Conservation (phyloP, 2,888 invertebrate species). For the Oscheius sp. region DNA sequence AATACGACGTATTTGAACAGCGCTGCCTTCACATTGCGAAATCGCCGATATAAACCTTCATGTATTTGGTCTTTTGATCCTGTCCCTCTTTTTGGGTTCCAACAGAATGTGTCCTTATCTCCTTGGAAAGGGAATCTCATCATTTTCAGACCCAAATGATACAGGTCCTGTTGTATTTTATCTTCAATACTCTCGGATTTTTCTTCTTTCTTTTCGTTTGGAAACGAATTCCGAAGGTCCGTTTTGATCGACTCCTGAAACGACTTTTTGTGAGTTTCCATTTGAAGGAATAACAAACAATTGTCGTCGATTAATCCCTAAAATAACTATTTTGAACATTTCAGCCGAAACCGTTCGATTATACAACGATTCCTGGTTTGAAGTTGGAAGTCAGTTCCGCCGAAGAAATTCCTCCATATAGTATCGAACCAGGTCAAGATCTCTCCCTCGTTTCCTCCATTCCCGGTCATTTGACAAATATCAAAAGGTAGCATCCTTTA, state of each 20-base stretch:
- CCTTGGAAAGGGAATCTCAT: background rate
- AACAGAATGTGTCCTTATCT: background rate
- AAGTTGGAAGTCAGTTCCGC: constrained; percentile 38
- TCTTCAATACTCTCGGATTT: constrained; percentile 50
- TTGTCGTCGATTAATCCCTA: background rate
- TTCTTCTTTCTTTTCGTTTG: constrained; percentile 51
- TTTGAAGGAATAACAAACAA: background rate
- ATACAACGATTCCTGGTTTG: constrained; percentile 60
- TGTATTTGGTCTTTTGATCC: background rate
- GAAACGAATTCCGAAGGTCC: constrained; percentile 51
- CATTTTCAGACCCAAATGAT: constrained; percentile 27
- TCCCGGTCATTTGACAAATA: constrained; percentile 36
- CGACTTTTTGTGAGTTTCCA: constrained; percentile 24
- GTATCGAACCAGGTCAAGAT: constrained; percentile 27
- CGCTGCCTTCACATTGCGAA: too few species aligned
- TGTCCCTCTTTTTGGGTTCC: background rate
- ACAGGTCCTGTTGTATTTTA: constrained; percentile 43
- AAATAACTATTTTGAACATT: background rate
- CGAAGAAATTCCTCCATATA: constrained; percentile 31
- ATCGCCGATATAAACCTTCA: too few species aligned
- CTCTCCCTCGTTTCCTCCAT: constrained; percentile 15
- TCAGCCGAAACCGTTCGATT: constrained; percentile 59
- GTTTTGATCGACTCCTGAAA: constrained; percentile 20
- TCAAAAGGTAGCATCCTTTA: constrained; percentile 24
- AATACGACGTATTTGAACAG: too few species aligned